Evolutionary conservation across 2,888 invertebrate species (phyloP), one percentile per base, ranked within the genome.

Genomic region (Ametastegia equiseti): DNA sequence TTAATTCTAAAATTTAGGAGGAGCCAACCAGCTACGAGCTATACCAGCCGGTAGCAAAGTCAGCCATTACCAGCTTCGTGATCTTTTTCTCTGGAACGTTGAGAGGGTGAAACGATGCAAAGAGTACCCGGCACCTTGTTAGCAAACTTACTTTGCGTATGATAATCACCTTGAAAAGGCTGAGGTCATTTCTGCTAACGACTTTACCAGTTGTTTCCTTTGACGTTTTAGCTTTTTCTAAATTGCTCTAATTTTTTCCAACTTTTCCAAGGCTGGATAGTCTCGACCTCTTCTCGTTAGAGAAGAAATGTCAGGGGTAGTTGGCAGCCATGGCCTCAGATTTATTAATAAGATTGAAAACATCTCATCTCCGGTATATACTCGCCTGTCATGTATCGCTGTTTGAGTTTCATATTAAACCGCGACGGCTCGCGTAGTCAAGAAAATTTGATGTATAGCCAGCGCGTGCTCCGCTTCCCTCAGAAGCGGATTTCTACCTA

Each of bases 391-490:
- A 84, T 89, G 90, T 91, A 91, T 91, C 91, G 91, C 91, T 90
- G 90, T 91, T 91, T 90, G 91, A 91, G 91, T 91, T 91, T 90
- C 89, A 90, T 89, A 90, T 91, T 91, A 91, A 90, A 89, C 88
- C 88, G 85, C 87, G 85, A 85, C 83, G 78, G 45, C 60, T 50
- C 75, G 85, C 85, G 86, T 85, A 84, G 82, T 86, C 84, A 84
- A 86, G 84, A 60, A 78, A 78, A 86, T 89, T 89, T 91, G 91
- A 91, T 91, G 89, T 91, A 91, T 89, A 88, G 88, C 86, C 87
- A 84, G 89, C 90, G 90, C 91, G 91, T 91, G 91, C 89, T 88
- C 86, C 87, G 90, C 86, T 90, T 90, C 87, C 87, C 86, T 88
- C 88, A 86, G 84, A 84, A 83, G n/a, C n/a, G 83, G 80, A 81